Conservation (phyloP, 1,140 invertebrate genomes). For the Leptinotarsa texana region DNA sequence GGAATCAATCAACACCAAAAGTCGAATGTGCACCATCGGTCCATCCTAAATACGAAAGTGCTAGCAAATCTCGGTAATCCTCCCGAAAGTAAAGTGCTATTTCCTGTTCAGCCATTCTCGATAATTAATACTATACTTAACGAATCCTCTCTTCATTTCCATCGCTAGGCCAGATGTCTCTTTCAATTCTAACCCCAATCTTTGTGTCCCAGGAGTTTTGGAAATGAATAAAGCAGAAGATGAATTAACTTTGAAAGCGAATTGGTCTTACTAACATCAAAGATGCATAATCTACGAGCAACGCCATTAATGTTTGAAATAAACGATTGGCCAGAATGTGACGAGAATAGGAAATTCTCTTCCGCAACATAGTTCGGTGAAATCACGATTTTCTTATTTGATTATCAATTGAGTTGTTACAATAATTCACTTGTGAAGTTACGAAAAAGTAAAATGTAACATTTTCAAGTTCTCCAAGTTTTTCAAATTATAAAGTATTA, state of each 20-base stretch:
- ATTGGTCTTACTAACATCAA: background rate
- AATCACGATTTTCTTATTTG: no score
- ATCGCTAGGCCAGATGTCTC: background rate
- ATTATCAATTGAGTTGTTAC: no score
- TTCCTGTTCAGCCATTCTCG: slow-evolving; percentile 13
- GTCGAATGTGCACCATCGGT: background rate
- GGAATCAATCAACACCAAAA: no score
- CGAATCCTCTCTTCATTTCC: slow-evolving; percentile 9
- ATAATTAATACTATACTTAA: slow-evolving; percentile 17
- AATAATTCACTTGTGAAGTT: no score
- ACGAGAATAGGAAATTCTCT: no score
- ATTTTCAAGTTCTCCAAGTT: no score
- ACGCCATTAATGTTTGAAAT: no score
- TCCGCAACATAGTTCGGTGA: no score
- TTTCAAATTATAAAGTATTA: no score
- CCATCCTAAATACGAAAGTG: background rate
- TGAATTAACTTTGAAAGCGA: slow-evolving; percentile 1
- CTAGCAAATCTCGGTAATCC: background rate
- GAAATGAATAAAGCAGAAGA: background rate
- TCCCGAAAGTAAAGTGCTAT: slow-evolving; percentile 19
- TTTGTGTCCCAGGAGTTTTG: background rate
- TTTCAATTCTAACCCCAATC: background rate
- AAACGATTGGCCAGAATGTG: no score
- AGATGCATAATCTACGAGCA: no score
- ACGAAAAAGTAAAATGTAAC: no score